Evolutionary conservation across 2,113 vertebrate genomes (phyloP), one percentile per base, ranked within the genome.

Genomic region (Cranoglanis bouderius): DNA sequence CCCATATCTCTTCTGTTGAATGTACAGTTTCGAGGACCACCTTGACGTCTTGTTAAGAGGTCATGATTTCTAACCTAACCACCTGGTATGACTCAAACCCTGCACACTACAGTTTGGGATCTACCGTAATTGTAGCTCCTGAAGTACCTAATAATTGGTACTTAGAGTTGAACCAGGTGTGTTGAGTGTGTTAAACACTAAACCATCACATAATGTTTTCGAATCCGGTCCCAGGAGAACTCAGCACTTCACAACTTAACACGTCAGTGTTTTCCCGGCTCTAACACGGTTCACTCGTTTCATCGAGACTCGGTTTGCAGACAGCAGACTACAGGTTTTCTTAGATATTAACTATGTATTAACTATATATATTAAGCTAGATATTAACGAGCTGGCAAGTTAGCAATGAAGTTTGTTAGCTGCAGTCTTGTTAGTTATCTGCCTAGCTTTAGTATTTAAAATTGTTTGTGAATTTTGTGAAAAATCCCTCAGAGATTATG

Each of bases 91-190:
- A 55, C 85, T 81, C 85, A 51, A 26, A 65, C 29, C 63, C 61
- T 67, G 43, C 26, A 51, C 26, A 3, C 38, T 70, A 24, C 4
- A 13, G 3, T 53, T 53, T 13, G 40, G 12, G 57, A 32, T 24
- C 55, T 40, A 14, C 53, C 3, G 3, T 6, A 43, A 84, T n/a
- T 53, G 51, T 53, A 53, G 51, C 65, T 85, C 12, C 24, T 24
- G 84, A 53, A 14, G 18, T 16, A 29, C 32, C 46, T 29, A 14
- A 49, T 72, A 85, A 74, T 74, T 85, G 32, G 32, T 57, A 40
- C 49, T 57, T 21, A 55, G 51, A 57, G 51, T 55, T 16, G 32
- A 74, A 85, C 32, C 84, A 85, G 84, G n/a, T 85, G 84, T 85
- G 84, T 12, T 14, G 18, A 24, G 65, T 21, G 77, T 35, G 43